phyloP scores from a whole-genome alignment of 1,140 invertebrate species.

The Agrypnia vestita region DNA sequence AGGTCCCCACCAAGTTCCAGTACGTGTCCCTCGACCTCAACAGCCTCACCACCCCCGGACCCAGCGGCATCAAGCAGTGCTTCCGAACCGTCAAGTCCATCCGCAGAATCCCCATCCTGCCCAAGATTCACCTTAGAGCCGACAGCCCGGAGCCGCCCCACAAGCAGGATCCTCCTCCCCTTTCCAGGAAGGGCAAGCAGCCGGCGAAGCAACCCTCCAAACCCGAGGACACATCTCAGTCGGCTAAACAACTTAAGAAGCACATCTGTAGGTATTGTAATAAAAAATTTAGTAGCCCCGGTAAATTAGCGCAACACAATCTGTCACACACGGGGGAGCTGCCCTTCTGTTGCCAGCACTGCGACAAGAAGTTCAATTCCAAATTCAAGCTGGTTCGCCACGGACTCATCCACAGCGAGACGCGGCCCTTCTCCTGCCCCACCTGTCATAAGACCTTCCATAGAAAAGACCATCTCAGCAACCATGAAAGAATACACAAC shows the following conservation, averaged over 20 bases:
- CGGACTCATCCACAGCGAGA: constrained; percentile 80
- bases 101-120: constrained; percentile 65
- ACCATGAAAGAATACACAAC: constrained; percentile 81
- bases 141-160: background rate
- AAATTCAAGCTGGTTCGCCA: constrained; percentile 82
- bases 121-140: background rate
- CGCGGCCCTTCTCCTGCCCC: constrained; percentile 78
- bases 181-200: constrained; percentile 14
- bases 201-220: background rate
- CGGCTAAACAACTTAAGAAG: constrained; percentile 54
- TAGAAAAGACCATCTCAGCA: constrained; percentile 83
- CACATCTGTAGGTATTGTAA: constrained; percentile 74
- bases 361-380: constrained; percentile 80
- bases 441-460: constrained; percentile 82
- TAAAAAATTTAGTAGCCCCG: constrained; percentile 76
- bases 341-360: constrained; percentile 79
- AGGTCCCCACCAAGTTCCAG: constrained; percentile 64
- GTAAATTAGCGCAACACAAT: constrained; percentile 76
- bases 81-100: constrained; percentile 70
- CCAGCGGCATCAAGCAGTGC: constrained; percentile 69
- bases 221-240: background rate
- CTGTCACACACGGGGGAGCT: constrained; percentile 80
- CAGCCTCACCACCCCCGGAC: constrained; percentile 66
- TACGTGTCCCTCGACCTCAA: constrained; percentile 66
- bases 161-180: constrained; percentile 48